Evolutionary conservation across 2,888 invertebrate genomes (phyloP).

Genomic region (Tiphia femorata): DNA sequence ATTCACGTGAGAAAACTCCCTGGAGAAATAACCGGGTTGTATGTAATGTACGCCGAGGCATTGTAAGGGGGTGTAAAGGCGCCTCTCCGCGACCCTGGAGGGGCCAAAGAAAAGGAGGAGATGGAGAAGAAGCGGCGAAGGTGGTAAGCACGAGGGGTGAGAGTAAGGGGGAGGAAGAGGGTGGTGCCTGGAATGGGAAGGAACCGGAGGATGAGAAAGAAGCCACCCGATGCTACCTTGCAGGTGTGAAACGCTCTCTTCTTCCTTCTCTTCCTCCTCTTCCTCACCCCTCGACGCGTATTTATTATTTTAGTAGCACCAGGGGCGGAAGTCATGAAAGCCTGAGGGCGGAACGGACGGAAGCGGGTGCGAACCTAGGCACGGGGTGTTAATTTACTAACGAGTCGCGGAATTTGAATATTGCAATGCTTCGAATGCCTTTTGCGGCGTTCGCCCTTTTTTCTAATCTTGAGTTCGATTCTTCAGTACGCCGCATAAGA

Average conservation of each 20-base stretch:
- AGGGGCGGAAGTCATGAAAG: too few species aligned
- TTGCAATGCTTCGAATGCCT: too few species aligned
- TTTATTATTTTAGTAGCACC: too few species aligned
- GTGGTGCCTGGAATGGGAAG: slow-evolving; percentile 9
- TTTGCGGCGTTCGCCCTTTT: too few species aligned
- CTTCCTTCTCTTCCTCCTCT: not conserved
- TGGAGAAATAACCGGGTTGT: slow-evolving; percentile 65
- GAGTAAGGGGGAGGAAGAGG: slow-evolving; percentile 24
- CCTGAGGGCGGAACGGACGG: too few species aligned
- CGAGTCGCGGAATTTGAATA: too few species aligned
- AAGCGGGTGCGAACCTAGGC: too few species aligned
- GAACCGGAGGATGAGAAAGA: slow-evolving; percentile 27
- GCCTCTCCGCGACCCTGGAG: slow-evolving; percentile 16
- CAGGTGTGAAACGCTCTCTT: slow-evolving; percentile 50
- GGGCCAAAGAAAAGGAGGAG: slow-evolving; percentile 1
- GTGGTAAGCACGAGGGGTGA: slow-evolving; percentile 13
- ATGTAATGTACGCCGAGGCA: slow-evolving; percentile 64
- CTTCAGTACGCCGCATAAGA: too few species aligned
- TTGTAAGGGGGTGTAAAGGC: slow-evolving; percentile 58
- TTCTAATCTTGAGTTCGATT: too few species aligned
- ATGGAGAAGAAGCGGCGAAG: slow-evolving; percentile 1
- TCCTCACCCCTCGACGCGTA: too few species aligned
- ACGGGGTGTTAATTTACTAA: too few species aligned
- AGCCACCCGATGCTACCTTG: slow-evolving; percentile 20
- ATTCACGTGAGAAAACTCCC: slow-evolving; percentile 64